Conservation (phyloP, 2,888 invertebrate genomes). For the Dryadula phaetusa region DNA sequence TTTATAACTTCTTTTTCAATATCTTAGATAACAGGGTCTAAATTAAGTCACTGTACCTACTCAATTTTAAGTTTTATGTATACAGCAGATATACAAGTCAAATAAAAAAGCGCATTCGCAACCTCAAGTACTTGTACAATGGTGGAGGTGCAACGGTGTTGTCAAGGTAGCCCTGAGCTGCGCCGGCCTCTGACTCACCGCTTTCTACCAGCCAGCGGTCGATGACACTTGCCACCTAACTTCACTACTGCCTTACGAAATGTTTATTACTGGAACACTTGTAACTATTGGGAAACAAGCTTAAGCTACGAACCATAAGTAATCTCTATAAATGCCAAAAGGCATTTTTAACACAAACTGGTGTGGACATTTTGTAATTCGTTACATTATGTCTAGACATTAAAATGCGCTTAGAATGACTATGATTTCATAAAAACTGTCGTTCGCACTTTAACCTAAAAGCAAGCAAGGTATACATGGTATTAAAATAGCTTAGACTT, state of each 20-base stretch:
- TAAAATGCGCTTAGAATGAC: not conserved
- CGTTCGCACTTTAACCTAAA: not conserved
- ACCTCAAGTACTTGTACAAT: not conserved
- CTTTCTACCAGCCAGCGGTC: conserved; percentile 62
- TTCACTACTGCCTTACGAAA: conserved; percentile 49
- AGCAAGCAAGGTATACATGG: not conserved
- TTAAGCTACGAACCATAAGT: conserved; percentile 1
- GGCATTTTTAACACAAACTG: not conserved
- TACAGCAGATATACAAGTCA: not conserved
- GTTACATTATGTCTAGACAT: conserved; percentile 4
- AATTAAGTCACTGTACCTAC: too few relatives aligned
- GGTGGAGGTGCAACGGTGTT: conserved; percentile 35
- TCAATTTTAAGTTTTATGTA: not conserved
- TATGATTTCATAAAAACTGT: not conserved
- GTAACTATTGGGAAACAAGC: conserved; percentile 42
- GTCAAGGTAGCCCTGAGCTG: conserved; percentile 59
- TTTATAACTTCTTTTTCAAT: not conserved
- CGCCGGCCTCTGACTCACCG: conserved; percentile 53
- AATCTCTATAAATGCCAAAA: conserved; percentile 24
- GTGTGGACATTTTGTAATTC: conserved; percentile 6
- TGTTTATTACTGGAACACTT: conserved; percentile 32
- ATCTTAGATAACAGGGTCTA: too few relatives aligned
- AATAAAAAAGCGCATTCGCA: not conserved
- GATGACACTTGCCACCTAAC: conserved; percentile 63
- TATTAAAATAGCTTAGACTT: not conserved